Conservation (phyloP, 1,140 invertebrate species). For the Glomeris maerens region DNA sequence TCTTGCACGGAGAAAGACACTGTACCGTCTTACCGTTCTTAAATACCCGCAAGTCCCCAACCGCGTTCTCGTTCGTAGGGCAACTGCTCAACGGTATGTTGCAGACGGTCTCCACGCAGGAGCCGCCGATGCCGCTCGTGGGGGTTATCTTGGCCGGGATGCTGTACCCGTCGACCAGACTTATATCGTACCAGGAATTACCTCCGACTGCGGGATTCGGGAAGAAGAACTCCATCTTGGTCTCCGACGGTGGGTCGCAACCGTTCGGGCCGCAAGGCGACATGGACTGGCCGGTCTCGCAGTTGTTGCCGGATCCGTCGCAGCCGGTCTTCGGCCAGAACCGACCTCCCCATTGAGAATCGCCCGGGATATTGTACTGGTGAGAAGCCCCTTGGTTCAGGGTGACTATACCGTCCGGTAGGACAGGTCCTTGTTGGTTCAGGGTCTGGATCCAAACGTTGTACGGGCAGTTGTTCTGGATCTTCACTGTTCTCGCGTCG, state of each 20-base stretch:
- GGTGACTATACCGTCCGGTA: background rate
- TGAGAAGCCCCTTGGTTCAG: background rate
- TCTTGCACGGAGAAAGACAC: too few relatives aligned
- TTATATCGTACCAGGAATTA: conserved; percentile 15
- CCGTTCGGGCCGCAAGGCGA: conserved; percentile 13
- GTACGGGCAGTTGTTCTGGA: too few relatives aligned
- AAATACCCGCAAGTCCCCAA: too few relatives aligned
- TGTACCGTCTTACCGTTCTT: too few relatives aligned
- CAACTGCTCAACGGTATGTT: too few relatives aligned
- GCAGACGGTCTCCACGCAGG: too few relatives aligned
- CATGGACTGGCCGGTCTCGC: conserved; percentile 15
- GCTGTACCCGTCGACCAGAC: too few relatives aligned
- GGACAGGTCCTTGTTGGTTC: background rate
- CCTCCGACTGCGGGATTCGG: background rate
- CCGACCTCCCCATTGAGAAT: conserved; percentile 18
- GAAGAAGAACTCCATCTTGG: conserved; percentile 18
- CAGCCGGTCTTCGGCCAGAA: conserved; percentile 20
- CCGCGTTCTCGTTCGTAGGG: too few relatives aligned
- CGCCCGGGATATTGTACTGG: too few relatives aligned
- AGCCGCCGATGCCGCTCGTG: too few relatives aligned
- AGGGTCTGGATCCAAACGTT: background rate
- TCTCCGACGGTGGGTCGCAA: conserved; percentile 18
- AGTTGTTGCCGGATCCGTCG: conserved; percentile 17
- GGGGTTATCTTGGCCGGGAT: too few relatives aligned
- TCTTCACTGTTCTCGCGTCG: too few relatives aligned